Evolutionary conservation across 2,113 vertebrate genomes (phyloP).

Genomic region (Fulica atra): DNA sequence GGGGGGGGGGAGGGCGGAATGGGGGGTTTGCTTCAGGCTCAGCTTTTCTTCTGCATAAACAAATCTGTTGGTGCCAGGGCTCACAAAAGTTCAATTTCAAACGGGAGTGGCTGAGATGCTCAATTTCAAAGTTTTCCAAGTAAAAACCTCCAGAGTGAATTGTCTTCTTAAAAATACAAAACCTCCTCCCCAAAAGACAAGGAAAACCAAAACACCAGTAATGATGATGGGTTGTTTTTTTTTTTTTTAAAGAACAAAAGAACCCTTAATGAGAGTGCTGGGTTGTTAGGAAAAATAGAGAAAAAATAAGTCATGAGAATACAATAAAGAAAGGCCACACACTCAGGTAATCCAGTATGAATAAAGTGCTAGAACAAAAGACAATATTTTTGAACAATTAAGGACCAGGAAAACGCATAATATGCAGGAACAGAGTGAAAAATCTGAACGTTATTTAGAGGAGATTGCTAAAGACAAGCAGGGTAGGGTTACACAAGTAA

Average conservation of each 20-base stretch:
- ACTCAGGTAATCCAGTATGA: background rate
- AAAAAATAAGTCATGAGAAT: background rate
- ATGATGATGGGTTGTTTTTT: background rate
- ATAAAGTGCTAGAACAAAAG: background rate
- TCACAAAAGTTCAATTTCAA: background rate
- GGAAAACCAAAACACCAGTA: background rate
- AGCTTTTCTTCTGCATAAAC: background rate
- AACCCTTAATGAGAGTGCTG: background rate
- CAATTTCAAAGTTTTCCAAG: background rate
- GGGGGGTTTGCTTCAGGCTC: background rate
- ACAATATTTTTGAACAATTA: background rate
- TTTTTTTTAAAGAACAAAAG: background rate
- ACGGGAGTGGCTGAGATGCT: background rate
- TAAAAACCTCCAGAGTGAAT: background rate
- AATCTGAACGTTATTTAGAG: background rate
- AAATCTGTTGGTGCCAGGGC: background rate
- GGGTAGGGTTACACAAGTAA: background rate
- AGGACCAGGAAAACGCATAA: background rate
- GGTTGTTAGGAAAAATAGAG: background rate
- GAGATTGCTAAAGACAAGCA: background rate
- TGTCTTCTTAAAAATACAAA: background rate
- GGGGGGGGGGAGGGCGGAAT: no score
- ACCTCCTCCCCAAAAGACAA: background rate
- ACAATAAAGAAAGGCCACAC: background rate
- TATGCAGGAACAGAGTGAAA: background rate